Percentiles rank a stretch among this genome's conserved stretches.
Conservation (phyloP, 2,797 vertebrate species). For the Lophius americanus region DNA sequence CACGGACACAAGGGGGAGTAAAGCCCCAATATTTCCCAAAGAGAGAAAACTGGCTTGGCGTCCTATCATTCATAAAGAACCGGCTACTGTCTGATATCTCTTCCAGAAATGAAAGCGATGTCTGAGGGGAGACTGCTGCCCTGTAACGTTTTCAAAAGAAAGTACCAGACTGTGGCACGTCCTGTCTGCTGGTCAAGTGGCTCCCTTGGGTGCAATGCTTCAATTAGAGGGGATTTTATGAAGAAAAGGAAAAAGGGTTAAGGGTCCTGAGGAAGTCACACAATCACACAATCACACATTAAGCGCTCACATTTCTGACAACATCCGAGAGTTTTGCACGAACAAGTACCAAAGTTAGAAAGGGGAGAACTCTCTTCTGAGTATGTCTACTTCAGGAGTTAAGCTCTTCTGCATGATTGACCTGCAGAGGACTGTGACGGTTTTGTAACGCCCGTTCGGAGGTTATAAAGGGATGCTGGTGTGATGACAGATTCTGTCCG, state of each 20-base stretch:
- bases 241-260: constrained; percentile 49
- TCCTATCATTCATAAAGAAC: not conserved
- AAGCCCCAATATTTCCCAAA: constrained; percentile 29
- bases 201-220: constrained; percentile 27
- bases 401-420: constrained; percentile 52
- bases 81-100: not conserved
- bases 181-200: constrained; percentile 52
- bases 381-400: constrained; percentile 11
- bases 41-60: not conserved
- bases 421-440: constrained; percentile 39
- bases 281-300: not conserved
- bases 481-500: constrained; percentile 31
- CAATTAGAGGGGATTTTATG: constrained; percentile 49
- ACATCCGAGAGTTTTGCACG: not conserved
- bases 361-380: not conserved
- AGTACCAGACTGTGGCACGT: constrained; percentile 39
- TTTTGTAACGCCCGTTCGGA: constrained; percentile 6
- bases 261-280: not conserved
- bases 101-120: constrained; percentile 10
- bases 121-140: not conserved
- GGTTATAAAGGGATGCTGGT: constrained; percentile 8
- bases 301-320: not conserved
- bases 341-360: not conserved
- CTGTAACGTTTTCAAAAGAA: constrained; percentile 16
- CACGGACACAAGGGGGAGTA: constrained; percentile 51